Evolutionary conservation across 1,140 invertebrate genomes (phyloP), one percentile per base, ranked within the genome.

Genomic region (Mactra quadrangularis): DNA sequence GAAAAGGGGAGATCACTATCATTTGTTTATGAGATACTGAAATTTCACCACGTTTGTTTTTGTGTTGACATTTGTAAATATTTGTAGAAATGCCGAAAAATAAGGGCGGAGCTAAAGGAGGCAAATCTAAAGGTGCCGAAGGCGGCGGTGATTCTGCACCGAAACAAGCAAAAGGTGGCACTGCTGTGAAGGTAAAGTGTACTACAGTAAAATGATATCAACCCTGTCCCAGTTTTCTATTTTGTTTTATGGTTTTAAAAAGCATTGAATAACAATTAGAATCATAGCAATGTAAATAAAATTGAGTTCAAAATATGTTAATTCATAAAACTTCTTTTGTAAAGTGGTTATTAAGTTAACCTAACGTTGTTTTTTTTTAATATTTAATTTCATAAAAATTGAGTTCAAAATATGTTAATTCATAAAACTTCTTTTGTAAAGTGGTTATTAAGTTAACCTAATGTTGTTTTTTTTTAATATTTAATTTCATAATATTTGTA

Each of bases 141-240:
- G 87, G 87, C 0, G 86, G 87, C 35, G 91, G 79, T 19, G 87
- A 87, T 38, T 75, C 74, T 13, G 74, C 87, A 70, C 78, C 84
- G 27, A 93, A 94, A 86, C 86, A 92, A 82, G 81, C 91, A 22
- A 93, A 93, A 86, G 93, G 92, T 68, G 93, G 93, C 70, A 92
- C 89, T 38, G 85, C 93, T 59, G 91, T 94, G 22, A 94, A 94
- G 84, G 93, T 72, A 66, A 15, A 72, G 88, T 64, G 79, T 84
- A 27, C 93, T 94, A 86, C 86, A 92, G 78, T 79, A 91, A 25
- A 93, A 93, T 85, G 93, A 92, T 68, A 93, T 93, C 68, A 92
- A 88, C 38, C 84, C 93, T 57, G 91, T 94, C 25, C 93, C 93
- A 83, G 93, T 93, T 87, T 57, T n/a, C n/a, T n/a, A n/a, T n/a